phyloP scores from a whole-genome alignment of 2,113 vertebrate species.

The Tringa solitaria region DNA sequence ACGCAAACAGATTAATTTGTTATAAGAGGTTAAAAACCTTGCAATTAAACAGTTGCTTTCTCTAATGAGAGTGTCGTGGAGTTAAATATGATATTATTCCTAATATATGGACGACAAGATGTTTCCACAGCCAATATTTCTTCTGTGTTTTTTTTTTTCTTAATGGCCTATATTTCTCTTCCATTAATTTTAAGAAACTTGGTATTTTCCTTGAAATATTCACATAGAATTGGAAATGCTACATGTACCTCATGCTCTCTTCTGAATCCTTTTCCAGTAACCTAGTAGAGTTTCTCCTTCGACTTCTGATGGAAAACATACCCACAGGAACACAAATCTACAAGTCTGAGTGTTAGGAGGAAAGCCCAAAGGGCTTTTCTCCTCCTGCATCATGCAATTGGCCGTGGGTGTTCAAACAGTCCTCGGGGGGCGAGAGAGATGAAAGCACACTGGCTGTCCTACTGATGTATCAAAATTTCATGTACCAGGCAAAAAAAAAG shows the following conservation, averaged over 20 bases:
- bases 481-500: not conserved
- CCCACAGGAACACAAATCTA: not conserved
- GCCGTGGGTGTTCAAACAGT: not conserved
- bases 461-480: not conserved
- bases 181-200: not conserved
- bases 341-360: not conserved
- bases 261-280: not conserved
- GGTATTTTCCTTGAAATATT: not conserved
- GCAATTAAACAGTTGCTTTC: not conserved
- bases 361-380: not conserved
- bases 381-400: not conserved
- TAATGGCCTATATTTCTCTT: not conserved
- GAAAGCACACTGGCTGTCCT: not conserved
- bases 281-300: not conserved
- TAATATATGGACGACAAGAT: not conserved
- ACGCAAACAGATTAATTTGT: slow-evolving; percentile 4
- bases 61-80: not conserved
- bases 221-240: not conserved
- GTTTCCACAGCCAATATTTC: not conserved
- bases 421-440: not conserved
- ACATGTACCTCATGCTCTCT: not conserved
- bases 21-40: slow-evolving; percentile 2
- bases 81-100: not conserved
- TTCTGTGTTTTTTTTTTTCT: not conserved
- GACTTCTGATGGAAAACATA: not conserved